Evolutionary conservation across 2,797 vertebrate genomes (phyloP), one percentile per base, ranked within the genome.

Genomic region (Sebastes diaconus): DNA sequence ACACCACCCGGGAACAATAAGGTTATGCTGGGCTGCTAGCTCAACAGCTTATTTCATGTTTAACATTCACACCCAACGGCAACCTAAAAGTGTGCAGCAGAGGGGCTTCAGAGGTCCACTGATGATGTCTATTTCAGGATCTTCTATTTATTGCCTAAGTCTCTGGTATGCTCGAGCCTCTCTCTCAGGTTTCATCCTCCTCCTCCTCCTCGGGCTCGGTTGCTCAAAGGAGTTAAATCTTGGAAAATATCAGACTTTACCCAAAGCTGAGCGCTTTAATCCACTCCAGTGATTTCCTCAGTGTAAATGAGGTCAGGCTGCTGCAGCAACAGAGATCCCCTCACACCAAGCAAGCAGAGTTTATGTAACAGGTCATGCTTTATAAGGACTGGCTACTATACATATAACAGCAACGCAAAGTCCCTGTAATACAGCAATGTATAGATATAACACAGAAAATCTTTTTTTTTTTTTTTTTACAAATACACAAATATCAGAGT

Each of bases 91-190:
- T 78, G 61, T 72, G 54, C 79, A 80, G 67, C 73, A 73, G 79
- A 67, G 73, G 76, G 67, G 65, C 75, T 85, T 87, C 77, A 63
- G 65, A 75, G 86, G 73, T 83, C 83, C 82, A 76, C 89, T 70
- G 83, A 86, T 65, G 54, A 68, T 10, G 27, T 93, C 95, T 96
- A 96, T 96, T 96, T 96, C 92, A 89, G 94, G 95, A 79, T 83
- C 85, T 91, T 95, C 96, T 96, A 96, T 96, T 96, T 96, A 94
- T 96, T 95, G 84, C 95, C 75, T 64, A 65, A 86, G 90, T 87
- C 84, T 32, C 73, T 91, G 95, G 93, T 84, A 96, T 95, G 95
- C 84, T 86, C 72, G 69, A 55, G 30, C 73, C 81, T 79, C 50
- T 93, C 87, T 87, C 94, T 96, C 94, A 32, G 74, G 90, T 96